phyloP scores from a whole-genome alignment of 2,797 vertebrate species.

The Diglossa cyanea region DNA sequence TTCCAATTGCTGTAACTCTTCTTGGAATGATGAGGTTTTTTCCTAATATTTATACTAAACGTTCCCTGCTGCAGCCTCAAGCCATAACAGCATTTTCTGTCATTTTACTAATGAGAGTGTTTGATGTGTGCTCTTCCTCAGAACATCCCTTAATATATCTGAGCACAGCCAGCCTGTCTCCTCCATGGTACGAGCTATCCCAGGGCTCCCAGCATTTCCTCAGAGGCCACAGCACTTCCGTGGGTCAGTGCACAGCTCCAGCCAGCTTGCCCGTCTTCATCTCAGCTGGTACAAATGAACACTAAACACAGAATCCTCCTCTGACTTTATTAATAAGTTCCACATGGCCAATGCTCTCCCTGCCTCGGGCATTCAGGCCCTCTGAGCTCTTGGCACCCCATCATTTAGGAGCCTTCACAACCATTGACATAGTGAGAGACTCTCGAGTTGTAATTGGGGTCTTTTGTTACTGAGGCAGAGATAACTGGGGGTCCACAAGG shows the following conservation, averaged over 20 bases:
- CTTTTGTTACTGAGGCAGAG: background rate
- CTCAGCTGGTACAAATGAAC: constrained; percentile 33
- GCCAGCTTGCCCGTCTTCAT: constrained; percentile 30
- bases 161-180: constrained; percentile 48
- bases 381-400: background rate
- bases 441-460: background rate
- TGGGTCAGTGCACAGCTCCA: constrained; percentile 2
- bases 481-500: background rate
- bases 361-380: background rate
- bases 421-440: background rate
- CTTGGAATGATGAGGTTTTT: constrained; percentile 51
- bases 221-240: background rate
- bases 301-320: background rate
- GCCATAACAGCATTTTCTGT: constrained; percentile 58
- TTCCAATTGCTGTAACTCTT: constrained; percentile 56
- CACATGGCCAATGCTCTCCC: background rate
- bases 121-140: constrained; percentile 22
- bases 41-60: constrained; percentile 59
- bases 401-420: background rate
- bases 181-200: background rate
- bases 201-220: constrained; percentile 11
- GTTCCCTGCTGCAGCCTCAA: constrained; percentile 58
- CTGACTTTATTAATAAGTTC: background rate
- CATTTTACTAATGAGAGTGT: constrained; percentile 34
- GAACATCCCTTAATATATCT: constrained; percentile 13